Evolutionary conservation across 2,113 vertebrate species (phyloP), one percentile per base, ranked within the genome.

Genomic region (Rallus limicola): DNA sequence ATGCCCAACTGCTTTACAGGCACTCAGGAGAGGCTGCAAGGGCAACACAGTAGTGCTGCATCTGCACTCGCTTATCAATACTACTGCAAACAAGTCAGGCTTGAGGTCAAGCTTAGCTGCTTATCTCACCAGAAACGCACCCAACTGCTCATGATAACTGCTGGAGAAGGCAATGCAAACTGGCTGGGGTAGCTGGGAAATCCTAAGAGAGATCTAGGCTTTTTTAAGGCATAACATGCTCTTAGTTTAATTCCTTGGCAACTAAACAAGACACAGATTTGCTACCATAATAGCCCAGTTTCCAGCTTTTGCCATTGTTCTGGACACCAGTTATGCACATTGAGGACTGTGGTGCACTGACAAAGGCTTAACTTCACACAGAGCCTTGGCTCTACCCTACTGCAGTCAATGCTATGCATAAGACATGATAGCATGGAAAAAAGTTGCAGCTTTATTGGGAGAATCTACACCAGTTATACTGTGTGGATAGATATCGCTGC

Each of bases 251-350:
- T 40, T 74, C 18, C 14, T 26, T 50, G 17, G 36, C 50, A 80
- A 64, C 58, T 33, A 62, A 24, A 12, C 17, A 53, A 90, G 38
- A 8, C 40, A 44, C 9, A 53, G 42, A 23, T n/a, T 34, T 63
- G 13, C 46, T 18, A 5, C 24, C 2, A 1, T 11, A 58, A 2
- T 14, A 46, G 55, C 5, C 18, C 21, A 19, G 65, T 28, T 58
- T 58, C 9, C 40, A 82, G 56, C 1, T 74, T 70, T 78, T 50
- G 15, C 29, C 29, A 4, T 29, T 64, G 5, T 11, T 17, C 29
- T 52, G 20, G n/a, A 78, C 18, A 46, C 33, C 13, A n/a, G 0
- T 7, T 42, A 24, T 0, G 14, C 11, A 3, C 40, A 12, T 19
- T 6, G 26, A 42, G 34, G 23, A 21, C 55, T 11, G 31, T 1